Conservation (phyloP, 2,888 invertebrate genomes). For the Caenorhabditis imperialis region DNA sequence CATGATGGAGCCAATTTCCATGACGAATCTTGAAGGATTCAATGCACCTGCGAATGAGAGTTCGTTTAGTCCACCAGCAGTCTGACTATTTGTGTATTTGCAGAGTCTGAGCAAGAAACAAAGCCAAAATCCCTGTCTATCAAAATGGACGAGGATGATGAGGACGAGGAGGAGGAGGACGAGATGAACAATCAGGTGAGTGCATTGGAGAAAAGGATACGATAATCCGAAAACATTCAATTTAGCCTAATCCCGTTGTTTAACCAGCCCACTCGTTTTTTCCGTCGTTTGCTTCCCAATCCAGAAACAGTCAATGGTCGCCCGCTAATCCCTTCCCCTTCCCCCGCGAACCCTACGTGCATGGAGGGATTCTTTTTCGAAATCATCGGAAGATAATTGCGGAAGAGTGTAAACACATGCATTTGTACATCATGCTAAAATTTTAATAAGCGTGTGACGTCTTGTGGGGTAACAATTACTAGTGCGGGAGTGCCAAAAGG, state of each 20-base stretch:
- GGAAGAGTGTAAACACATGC: conserved; percentile 13
- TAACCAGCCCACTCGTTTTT: conserved; percentile 12
- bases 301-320: conserved; percentile 26
- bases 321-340: conserved; percentile 27
- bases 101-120: conserved; percentile 2
- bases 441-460: conserved; percentile 50
- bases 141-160: conserved; percentile 8
- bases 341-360: conserved; percentile 21
- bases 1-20: conserved; percentile 47
- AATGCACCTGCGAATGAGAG: conserved; percentile 33
- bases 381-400: conserved; percentile 26
- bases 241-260: conserved; percentile 12
- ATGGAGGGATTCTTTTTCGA: conserved; percentile 22
- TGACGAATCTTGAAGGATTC: conserved; percentile 45
- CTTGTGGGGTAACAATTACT: conserved; percentile 6
- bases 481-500: conserved; percentile 12
- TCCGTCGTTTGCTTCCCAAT: neutral
- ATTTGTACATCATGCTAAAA: conserved; percentile 5
- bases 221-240: conserved; percentile 3
- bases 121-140: conserved; percentile 8
- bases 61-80: conserved; percentile 15
- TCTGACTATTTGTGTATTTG: conserved; percentile 23
- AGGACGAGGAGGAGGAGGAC: conserved; percentile 10
- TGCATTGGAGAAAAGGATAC: conserved; percentile 24
- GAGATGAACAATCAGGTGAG: conserved; percentile 31